Base-by-base conservation (phyloP, 2,888 invertebrate genomes). In the Dilophus febrilis region DNA sequence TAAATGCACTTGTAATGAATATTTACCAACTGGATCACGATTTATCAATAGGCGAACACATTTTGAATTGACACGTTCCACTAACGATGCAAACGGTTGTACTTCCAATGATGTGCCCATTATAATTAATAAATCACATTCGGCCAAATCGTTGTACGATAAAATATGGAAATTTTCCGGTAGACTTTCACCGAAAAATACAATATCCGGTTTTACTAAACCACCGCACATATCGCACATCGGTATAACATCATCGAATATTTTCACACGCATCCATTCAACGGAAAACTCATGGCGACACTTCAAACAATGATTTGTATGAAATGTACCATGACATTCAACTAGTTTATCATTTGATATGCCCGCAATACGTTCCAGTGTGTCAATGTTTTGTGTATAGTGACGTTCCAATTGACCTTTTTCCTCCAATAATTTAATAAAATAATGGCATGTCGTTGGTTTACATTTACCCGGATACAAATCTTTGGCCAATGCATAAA, bases 91-190 rank as follows among this genome's bases (percentile, higher is more conserved):
- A 64, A 95, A 95, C 0, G 95, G 95, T 51, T 91, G 88, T 1
- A 97, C 95, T 49, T 80, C 81, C 43, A 95, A 66, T 1, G 92
- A 94, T 0, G 95, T 92, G 1, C 95, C 95, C 77, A 97, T 81
- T 19, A 97, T 81, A 41, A 97, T 84, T 18, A 97, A 69, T 52
- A 95, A 66, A 61, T 95, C 92, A 56, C 92, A 94, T 42, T 78
- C 66, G 32, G 71, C 65, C 55, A 95, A 87, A 64, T 95, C 94
- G 49, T 66, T 63, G 17, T 68, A 64, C 10, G 80, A 68, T 46
- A 74, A 69, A 6, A 59, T 55, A 49, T 82, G 78, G 56, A 92
- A 95, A 46, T 76, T 67, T 1, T 68, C 64, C 0, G 95, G 92
- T 13, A 95, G 67, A 55, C 73, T 72, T 66, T 95, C 94, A 1